A percentile compares a stretch with the other conserved stretches of the same genome.
Evolutionary conservation across 1,140 invertebrate genomes (phyloP).

Genomic region (Bradysia coprophila): DNA sequence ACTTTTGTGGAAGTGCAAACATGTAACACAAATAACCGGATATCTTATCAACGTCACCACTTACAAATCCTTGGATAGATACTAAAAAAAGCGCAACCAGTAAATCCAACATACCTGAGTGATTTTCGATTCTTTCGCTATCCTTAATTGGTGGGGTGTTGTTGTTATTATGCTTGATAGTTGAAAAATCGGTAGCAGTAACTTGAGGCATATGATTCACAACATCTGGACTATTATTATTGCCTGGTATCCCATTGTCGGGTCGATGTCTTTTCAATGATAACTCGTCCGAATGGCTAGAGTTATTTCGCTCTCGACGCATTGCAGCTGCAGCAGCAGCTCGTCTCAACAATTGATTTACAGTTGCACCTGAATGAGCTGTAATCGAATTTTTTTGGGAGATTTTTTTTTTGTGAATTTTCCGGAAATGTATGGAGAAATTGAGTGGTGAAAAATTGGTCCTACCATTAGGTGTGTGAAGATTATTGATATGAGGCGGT

Average conservation of each 20-base stretch:
- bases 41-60: too few species aligned
- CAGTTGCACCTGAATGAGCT: slow-evolving; percentile 23
- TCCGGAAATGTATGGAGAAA: neutral
- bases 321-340: slow-evolving; percentile 31
- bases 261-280: slow-evolving; percentile 30
- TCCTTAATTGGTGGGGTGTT: slow-evolving; percentile 33
- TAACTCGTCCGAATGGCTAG: slow-evolving; percentile 28
- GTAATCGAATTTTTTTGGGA: slow-evolving; percentile 6
- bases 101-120: too few species aligned
- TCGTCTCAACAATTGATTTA: slow-evolving; percentile 43
- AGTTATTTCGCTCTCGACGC: slow-evolving; percentile 35
- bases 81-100: too few species aligned
- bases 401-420: neutral
- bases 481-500: slow-evolving; percentile 17
- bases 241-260: slow-evolving; percentile 24
- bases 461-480: slow-evolving; percentile 2
- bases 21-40: too few species aligned
- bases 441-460: neutral
- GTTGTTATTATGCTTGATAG: slow-evolving; percentile 35
- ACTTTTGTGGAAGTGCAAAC: too few species aligned
- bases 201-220: slow-evolving; percentile 29
- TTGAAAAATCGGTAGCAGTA: slow-evolving; percentile 55
- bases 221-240: slow-evolving; percentile 33
- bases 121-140: slow-evolving; percentile 14
- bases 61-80: too few species aligned